Base-by-base conservation (phyloP, 2,888 invertebrate species). In the Orthosia gothica region DNA sequence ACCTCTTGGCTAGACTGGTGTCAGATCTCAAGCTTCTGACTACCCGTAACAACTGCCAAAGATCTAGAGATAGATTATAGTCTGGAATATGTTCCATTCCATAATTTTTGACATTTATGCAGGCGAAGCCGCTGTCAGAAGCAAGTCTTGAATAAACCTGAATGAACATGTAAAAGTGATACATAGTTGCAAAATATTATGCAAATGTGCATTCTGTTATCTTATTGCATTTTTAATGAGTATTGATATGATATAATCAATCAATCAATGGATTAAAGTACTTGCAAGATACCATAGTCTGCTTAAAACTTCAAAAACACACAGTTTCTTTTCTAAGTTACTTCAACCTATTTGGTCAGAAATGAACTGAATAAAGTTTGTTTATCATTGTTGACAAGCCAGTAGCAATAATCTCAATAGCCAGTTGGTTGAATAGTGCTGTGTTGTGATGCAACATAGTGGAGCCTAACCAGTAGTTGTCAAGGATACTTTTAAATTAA, bases 401-500 rank as follows among this genome's bases (percentile, higher is more conserved):
- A 69, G 40, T 12, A 68, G 20, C 67, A 4, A 69, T 67, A n/a
- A 69, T 52, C 50, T 16, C 3, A 64, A 69, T 45, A 40, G 15
- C 16, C 9, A 18, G 2, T 58, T 32, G 12, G 20, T 68, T 20
- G 9, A 55, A 67, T n/a, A 23, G 5, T 5, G 11, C 23, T 59
- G 18, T 47, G 16, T 5, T 68, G 26, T 12, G n/a, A 47, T 7
- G 3, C 2, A 45, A 32, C 16, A 20, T 52, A 32, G 16, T 62
- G 4, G 47, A 15, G 3, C 5, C 20, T 20, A 20, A 20, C 2
- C 68, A 67, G 18, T 23, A 23, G 9, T 0, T 40, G 18, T 67
- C 15, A 32, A 40, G 32, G 32, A 18, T 32, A 13, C 40, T 15
- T 15, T 15, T 11, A 58, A 13, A n/a, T n/a, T 11, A 61, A n/a